Conservation (phyloP, 1,140 invertebrate genomes). For the Formica selysi region DNA sequence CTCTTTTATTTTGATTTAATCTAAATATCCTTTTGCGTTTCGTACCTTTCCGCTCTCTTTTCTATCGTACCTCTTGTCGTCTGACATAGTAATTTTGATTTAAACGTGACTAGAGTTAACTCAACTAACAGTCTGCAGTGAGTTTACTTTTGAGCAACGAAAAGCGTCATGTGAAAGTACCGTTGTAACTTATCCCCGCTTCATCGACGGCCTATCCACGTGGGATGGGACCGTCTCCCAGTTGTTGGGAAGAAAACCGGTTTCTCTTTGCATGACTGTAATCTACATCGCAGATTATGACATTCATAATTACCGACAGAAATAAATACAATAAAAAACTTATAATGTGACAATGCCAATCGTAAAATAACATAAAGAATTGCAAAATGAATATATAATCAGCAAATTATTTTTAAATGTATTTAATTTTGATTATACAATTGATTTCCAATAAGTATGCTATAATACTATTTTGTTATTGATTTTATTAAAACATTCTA, state of each 20-base stretch:
- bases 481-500: background rate
- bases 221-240: background rate
- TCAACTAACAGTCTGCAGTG: background rate
- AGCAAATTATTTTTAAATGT: background rate
- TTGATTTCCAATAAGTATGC: background rate
- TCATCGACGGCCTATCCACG: conserved; percentile 12
- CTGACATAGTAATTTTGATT: conserved; percentile 57
- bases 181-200: conserved; percentile 69
- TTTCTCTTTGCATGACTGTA: conserved; percentile 25
- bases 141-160: conserved; percentile 43
- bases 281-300: conserved; percentile 1
- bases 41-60: conserved; percentile 59
- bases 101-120: conserved; percentile 21
- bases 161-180: conserved; percentile 62
- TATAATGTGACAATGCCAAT: background rate
- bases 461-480: background rate
- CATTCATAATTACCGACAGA: background rate
- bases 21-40: background rate
- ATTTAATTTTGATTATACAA: background rate
- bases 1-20: background rate
- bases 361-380: background rate
- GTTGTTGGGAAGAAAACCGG: conserved; percentile 32
- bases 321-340: background rate
- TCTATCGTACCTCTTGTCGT: conserved; percentile 40
- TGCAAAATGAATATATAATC: background rate